phyloP scores from a whole-genome alignment of 2,797 vertebrate species.

The Chlorospingus semifuscus region DNA sequence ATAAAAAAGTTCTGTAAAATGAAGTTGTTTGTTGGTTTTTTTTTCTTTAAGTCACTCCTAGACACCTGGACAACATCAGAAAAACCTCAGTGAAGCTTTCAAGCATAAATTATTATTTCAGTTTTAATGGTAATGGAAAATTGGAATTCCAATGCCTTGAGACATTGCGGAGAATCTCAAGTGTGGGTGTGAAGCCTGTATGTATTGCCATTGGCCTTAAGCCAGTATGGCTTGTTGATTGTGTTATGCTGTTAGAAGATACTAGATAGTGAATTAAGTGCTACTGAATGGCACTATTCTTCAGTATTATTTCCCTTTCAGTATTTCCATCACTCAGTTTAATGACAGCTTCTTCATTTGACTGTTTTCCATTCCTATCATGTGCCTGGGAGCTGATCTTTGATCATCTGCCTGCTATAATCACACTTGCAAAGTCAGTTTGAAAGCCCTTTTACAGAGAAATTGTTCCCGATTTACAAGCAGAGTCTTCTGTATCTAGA shows the following conservation, averaged over 20 bases:
- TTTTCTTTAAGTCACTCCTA: not conserved
- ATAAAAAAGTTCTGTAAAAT: not conserved
- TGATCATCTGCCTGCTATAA: conserved; percentile 12
- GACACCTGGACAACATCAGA: not conserved
- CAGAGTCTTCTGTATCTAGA: not conserved
- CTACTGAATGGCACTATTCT: not conserved
- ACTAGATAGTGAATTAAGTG: not conserved
- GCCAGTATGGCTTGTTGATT: not conserved
- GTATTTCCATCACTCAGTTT: conserved; percentile 32
- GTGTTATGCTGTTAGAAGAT: not conserved
- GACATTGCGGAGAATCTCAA: not conserved
- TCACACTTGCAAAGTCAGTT: not conserved
- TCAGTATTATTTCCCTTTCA: not conserved
- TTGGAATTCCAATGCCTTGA: not conserved
- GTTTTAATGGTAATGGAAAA: not conserved
- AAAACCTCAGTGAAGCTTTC: not conserved
- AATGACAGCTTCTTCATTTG: conserved; percentile 32
- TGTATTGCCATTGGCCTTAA: not conserved
- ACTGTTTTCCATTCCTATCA: conserved; percentile 42
- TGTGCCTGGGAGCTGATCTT: conserved; percentile 10
- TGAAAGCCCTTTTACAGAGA: not conserved
- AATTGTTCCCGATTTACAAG: not conserved
- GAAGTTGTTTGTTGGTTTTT: not conserved
- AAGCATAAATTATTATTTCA: not conserved
- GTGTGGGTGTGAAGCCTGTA: not conserved